These are phyloP conservation scores for Ferdinandea cuprea DNA, from an alignment of 2,888 invertebrate genomes.

Conservation along the genomic window DNA sequence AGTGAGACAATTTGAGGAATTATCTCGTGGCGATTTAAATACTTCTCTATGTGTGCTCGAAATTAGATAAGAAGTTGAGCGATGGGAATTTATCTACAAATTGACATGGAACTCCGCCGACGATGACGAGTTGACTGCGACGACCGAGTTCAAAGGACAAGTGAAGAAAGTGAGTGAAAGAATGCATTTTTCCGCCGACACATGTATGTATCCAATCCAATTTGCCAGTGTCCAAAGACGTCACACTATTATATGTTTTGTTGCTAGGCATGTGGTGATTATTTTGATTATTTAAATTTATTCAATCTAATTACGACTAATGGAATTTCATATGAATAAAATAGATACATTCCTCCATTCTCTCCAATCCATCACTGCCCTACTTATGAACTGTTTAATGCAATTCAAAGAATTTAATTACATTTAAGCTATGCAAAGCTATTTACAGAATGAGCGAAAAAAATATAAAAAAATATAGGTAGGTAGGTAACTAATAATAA, in stretches of 20 bases:
- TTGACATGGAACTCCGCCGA: not conserved
- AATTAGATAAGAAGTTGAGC: not conserved
- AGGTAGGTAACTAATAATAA: too few species aligned
- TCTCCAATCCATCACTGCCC: not conserved
- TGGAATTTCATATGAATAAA: slow-evolving; percentile 35
- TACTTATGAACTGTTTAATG: slow-evolving; percentile 41
- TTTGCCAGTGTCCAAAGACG: too few species aligned
- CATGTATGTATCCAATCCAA: too few species aligned
- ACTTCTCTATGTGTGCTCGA: not conserved
- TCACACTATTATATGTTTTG: not conserved
- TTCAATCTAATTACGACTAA: slow-evolving; percentile 62
- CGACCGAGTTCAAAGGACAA: not conserved
- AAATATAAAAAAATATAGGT: not conserved
- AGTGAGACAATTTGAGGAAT: slow-evolving; percentile 62
- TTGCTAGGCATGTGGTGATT: too few species aligned
- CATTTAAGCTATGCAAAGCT: slow-evolving; percentile 2
- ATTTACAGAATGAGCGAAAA: not conserved
- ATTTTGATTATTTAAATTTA: slow-evolving; percentile 54
- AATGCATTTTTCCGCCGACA: too few species aligned
- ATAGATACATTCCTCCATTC: slow-evolving; percentile 3
- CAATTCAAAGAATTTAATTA: slow-evolving; percentile 45
- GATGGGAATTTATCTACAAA: not conserved
- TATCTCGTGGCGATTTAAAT: too few species aligned
- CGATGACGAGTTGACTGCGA: not conserved
- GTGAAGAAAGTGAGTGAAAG: not conserved